These are phyloP conservation scores for Eurystomus gularis DNA, from an alignment of 2,113 vertebrate genomes.

Conservation along the genomic window DNA sequence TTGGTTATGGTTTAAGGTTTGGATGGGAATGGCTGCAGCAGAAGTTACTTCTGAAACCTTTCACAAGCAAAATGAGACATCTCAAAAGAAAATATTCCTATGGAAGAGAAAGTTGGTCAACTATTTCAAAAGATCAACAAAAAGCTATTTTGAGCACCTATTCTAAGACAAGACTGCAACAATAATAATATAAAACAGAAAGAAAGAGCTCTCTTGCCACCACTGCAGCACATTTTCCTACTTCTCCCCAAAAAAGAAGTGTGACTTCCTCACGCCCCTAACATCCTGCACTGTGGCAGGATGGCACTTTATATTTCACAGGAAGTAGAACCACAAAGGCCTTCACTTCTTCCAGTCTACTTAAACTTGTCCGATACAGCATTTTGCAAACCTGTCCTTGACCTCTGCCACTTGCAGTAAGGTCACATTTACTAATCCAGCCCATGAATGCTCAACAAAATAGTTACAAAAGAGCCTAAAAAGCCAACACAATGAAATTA, in stretches of 20 bases:
- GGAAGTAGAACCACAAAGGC: neutral
- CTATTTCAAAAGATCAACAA: neutral
- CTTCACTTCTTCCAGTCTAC: neutral
- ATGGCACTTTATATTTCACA: neutral
- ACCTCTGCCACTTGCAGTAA: neutral
- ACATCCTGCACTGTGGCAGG: neutral
- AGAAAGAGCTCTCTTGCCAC: neutral
- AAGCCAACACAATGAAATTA: neutral
- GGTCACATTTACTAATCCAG: neutral
- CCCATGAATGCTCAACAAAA: neutral
- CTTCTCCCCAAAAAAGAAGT: neutral
- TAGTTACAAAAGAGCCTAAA: neutral
- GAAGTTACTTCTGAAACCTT: neutral
- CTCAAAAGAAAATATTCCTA: neutral
- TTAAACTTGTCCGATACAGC: neutral
- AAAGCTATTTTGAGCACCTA: neutral
- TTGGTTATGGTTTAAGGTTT: neutral
- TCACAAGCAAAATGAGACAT: neutral
- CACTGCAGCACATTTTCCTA: neutral
- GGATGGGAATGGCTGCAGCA: neutral
- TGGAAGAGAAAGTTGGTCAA: neutral
- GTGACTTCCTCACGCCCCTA: neutral
- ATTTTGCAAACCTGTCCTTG: neutral
- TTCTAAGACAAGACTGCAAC: neutral
- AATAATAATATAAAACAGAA: neutral